Evolutionary conservation across 2,113 vertebrate genomes (phyloP), one percentile per base, ranked within the genome.

Genomic region (Neomonachus schauinslandi): DNA sequence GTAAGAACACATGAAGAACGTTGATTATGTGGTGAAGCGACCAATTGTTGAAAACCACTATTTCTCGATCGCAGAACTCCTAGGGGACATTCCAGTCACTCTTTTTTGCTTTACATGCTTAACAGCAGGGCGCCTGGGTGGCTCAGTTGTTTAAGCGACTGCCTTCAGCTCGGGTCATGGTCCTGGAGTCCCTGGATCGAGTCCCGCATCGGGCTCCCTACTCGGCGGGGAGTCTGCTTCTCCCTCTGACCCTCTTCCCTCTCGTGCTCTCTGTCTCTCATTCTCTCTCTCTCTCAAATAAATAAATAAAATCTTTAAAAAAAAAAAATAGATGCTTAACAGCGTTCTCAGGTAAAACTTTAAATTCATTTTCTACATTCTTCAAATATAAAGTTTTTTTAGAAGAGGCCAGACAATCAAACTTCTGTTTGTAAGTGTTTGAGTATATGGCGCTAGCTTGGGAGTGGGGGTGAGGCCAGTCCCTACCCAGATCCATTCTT

Each of bases 11-110:
- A 81, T 19, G 85, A 98, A 96, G 92, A 95, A 80, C 59, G 46
- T 94, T 94, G 89, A 93, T 98, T 92, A 76, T 89, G 24, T 96
- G 89, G 59, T 96, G 76, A 95, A 97, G 39, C 65, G 97, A 80
- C 95, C 81, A 81, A 0, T 97, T 98, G 79, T 95, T 74, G 87
- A 89, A 90, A 80, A 36, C 67, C 74, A 74, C 46, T 97, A 33
- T 95, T 24, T 92, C 90, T 85, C 97, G 93, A 92, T 98, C 95
- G 49, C 26, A 96, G 8, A 69, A 1, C 79, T 69, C 59, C 83
- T 57, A 0, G 39, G 10, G 63, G 46, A 84, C 22, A 72, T 81
- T 97, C 89, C 86, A 89, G 46, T 46, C 80, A 33, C 76, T 42
- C 97, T 42, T n/a, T 46, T 96, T 96, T 89, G 13, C 55, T 67